Percentiles rank a stretch among this genome's conserved stretches.
Conservation (phyloP, 2,113 vertebrate species). For the Phyllopteryx taeniolatus region DNA sequence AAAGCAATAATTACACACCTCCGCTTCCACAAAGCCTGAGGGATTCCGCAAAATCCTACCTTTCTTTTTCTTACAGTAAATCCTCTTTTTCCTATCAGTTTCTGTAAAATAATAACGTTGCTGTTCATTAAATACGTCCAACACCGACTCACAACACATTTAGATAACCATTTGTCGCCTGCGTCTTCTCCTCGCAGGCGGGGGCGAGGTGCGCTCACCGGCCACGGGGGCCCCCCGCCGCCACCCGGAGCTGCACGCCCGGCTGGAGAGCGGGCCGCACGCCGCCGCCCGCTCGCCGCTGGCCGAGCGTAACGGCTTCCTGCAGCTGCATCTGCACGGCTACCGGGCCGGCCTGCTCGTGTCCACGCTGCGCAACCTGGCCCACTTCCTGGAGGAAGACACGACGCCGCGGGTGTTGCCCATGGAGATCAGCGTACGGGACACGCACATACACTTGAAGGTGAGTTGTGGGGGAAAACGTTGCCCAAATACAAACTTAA, state of each 20-base stretch:
- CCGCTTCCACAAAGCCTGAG: conserved; percentile 11
- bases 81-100: conserved; percentile 10
- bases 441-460: conserved; percentile 87
- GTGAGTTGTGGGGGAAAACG: conserved; percentile 57
- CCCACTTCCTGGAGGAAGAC: conserved; percentile 91
- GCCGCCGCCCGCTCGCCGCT: conserved; percentile 84
- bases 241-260: conserved; percentile 82
- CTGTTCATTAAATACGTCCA: background rate
- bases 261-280: conserved; percentile 86
- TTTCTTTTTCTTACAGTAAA: background rate
- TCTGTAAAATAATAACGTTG: background rate
- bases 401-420: conserved; percentile 86
- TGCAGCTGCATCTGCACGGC: conserved; percentile 86
- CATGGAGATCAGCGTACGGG: conserved; percentile 91
- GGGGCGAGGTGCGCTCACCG: conserved; percentile 2
- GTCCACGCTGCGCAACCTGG: conserved; percentile 88
- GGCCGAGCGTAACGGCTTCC: conserved; percentile 90
- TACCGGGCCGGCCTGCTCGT: conserved; percentile 88
- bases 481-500: background rate
- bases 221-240: background rate
- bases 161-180: background rate
- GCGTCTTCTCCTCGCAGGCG: conserved; percentile 14
- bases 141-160: background rate
- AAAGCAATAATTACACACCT: conserved; percentile 43
- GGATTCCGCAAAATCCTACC: conserved; percentile 18